Conservation (phyloP, 2,888 invertebrate species). For the Rhagonycha fulva region DNA sequence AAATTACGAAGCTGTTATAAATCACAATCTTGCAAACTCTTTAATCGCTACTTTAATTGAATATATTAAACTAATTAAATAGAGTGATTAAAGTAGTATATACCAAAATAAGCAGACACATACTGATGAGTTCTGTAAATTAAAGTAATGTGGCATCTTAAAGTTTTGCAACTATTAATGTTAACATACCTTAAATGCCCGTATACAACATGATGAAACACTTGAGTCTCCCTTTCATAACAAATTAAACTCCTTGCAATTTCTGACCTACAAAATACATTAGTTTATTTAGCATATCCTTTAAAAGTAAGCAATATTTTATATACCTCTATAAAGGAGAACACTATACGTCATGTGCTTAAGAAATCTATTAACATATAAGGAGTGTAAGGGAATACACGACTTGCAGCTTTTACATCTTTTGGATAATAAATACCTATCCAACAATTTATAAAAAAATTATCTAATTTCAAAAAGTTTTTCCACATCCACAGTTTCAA, state of each 20-base stretch:
- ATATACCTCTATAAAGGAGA: neutral
- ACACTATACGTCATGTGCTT: neutral
- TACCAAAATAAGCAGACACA: neutral
- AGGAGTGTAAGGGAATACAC: neutral
- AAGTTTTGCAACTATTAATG: neutral
- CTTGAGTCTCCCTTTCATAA: constrained; percentile 1
- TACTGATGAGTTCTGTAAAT: neutral
- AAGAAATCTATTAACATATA: neutral
- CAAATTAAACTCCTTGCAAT: neutral
- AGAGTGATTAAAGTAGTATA: neutral
- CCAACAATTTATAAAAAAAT: neutral
- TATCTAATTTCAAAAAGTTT: neutral
- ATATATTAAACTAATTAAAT: neutral
- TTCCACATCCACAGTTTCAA: too few species aligned
- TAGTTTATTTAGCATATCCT: neutral
- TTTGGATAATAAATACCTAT: neutral
- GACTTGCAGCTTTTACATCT: neutral
- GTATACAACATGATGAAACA: neutral
- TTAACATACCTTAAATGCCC: neutral
- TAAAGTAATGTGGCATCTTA: neutral
- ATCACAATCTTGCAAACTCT: neutral
- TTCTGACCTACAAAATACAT: constrained; percentile 1
- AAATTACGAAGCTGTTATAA: neutral
- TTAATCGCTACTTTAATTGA: neutral
- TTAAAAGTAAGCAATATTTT: neutral